A percentile compares a stretch with the other conserved stretches of the same genome.
These are phyloP conservation scores for Wiebesia pumilae DNA, from an alignment of 1,140 invertebrate genomes.

Conservation along the genomic window DNA sequence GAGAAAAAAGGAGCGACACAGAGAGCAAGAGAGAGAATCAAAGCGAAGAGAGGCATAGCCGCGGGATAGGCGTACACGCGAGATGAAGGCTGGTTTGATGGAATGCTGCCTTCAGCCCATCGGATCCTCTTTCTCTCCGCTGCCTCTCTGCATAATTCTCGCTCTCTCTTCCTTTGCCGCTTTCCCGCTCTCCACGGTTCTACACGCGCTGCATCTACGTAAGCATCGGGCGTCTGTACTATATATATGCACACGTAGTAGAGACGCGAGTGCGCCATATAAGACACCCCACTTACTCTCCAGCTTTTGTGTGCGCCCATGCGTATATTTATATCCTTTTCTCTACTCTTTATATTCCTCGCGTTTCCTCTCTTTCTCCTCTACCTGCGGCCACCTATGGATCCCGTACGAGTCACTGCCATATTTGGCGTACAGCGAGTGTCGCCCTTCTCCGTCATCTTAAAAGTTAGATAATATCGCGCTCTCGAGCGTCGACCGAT, in stretches of 20 bases:
- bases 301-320: background rate
- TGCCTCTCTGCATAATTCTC: no score
- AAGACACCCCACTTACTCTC: conserved; percentile 22
- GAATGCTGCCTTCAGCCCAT: conserved; percentile 66
- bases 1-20: conserved; percentile 4
- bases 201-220: conserved; percentile 40
- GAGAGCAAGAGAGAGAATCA: conserved; percentile 49
- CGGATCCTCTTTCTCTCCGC: conserved; percentile 43
- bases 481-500: background rate
- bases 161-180: conserved; percentile 35
- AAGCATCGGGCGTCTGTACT: conserved; percentile 43
- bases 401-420: background rate
- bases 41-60: conserved; percentile 53
- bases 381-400: conserved; percentile 22
- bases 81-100: conserved; percentile 72
- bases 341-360: background rate
- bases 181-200: conserved; percentile 36
- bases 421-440: conserved; percentile 17
- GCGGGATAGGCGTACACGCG: conserved; percentile 55
- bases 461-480: conserved; percentile 25
- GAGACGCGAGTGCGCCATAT: conserved; percentile 9
- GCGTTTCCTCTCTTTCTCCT: background rate
- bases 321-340: conserved; percentile 8
- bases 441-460: background rate
- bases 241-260: background rate